Evolutionary conservation across 1,140 invertebrate species (phyloP), one percentile per base, ranked within the genome.

Genomic region (Caenorhabditis briggsae): DNA sequence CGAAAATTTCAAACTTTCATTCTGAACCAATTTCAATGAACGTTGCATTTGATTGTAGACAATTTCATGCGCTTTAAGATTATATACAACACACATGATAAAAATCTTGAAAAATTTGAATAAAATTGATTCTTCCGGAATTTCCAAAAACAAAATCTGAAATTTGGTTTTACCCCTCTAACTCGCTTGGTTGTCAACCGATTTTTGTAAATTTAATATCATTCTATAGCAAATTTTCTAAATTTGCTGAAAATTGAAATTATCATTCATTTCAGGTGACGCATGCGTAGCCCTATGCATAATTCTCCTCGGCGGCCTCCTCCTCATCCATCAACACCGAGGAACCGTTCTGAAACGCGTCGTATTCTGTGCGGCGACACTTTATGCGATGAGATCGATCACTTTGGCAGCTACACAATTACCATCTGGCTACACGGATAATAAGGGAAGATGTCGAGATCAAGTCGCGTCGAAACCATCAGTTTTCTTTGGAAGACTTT

Each of bases 261-360:
- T n/a, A 20, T n/a, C 20, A 5, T 5, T n/a, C 11, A 11, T 78
- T 78, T 2, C 91, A 20, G 91, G 91, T 14, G 91, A 91, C 86
- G 59, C 88, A 18, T 88, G 92, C 86, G 91, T 90, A 0, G 89
- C 88, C 18, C 56, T 92, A 0, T 89, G 89, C 65, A 56, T 90
- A 16, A 61, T 83, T 16, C 70, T 85, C 8, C 82, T 91, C 82
- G 87, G 91, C 58, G 48, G 86, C 14, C 53, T 92, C 1, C 85
- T 92, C 61, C 53, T 91, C 53, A 84, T 91, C 25, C 91, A 91
- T 82, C 90, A 91, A 86, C 88, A 90, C 55, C 88, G 91, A 16
- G 83, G 65, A 16, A 83, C 91, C 14, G 83, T 91, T 14, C 82
- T 89, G 20, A 61, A 90, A 33, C 56, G 91, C 41, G 87, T 89